Conservation (phyloP, 2,113 vertebrate genomes). For the Myocastor coypus region DNA sequence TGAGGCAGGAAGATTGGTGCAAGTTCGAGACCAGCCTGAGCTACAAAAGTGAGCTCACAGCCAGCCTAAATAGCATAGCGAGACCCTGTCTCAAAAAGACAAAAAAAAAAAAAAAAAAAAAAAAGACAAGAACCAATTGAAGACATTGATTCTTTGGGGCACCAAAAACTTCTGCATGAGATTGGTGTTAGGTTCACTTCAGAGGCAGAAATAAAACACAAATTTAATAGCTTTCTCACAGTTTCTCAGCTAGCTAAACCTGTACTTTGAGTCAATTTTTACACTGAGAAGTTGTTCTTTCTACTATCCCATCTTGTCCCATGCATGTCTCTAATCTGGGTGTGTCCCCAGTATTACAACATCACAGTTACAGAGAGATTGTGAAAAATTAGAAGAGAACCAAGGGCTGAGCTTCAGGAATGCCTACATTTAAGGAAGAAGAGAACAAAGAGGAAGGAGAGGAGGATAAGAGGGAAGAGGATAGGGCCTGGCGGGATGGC, state of each 20-base stretch:
- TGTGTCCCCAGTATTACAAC: background rate
- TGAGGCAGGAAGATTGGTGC: no score
- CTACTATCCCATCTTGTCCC: background rate
- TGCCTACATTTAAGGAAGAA: background rate
- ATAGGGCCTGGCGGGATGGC: no score
- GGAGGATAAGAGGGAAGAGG: background rate
- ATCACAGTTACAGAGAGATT: background rate
- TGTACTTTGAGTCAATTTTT: background rate
- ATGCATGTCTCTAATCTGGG: background rate
- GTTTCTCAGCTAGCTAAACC: background rate
- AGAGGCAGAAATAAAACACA: slow-evolving; percentile 1
- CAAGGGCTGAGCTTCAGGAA: background rate
- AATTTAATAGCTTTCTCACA: background rate
- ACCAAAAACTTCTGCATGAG: background rate
- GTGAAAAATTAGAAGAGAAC: background rate
- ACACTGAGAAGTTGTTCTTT: background rate
- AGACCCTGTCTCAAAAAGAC: no score
- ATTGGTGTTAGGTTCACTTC: background rate
- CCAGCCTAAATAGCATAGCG: no score
- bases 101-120: no score
- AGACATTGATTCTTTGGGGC: background rate
- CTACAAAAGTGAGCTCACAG: no score
- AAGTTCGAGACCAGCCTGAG: no score
- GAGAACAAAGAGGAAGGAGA: background rate
- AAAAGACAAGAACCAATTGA: background rate